Base-by-base conservation (phyloP, 2,888 invertebrate species). In the Liodrosophila aerea region DNA sequence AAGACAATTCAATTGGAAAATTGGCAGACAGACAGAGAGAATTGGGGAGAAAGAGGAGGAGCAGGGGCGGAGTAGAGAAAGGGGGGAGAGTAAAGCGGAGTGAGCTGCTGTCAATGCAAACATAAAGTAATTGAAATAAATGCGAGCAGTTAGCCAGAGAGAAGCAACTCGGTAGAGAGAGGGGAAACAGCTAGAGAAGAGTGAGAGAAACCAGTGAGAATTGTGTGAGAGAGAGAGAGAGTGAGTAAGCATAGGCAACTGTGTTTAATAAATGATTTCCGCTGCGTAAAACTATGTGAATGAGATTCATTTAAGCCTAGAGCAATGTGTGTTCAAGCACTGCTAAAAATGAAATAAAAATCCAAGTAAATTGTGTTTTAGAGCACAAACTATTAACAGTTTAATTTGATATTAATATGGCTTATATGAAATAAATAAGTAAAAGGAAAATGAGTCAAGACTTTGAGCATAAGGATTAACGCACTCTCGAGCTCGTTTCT, bases 1-100 rank as follows among this genome's bases (percentile, higher is more conserved):
- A 81, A 70, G 84, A 73, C 69, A 84, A 73, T 83, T 85, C 82
- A 82, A 81, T 80, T 80, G 82, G 84, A 85, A 82, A 82, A 82
- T 82, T 81, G 85, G 81, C 84, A 82, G 76, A 61, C 73, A 64
- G 63, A 59, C 33, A 63, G 58, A 51, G 53, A 56, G 47, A 36
- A 31, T 47, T 43, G 34, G 22, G 58, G 50, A 36, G 16, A 22
- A 30, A 33, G 22, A 53, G 7, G 30, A 29, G 31, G 9, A 30
- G 34, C 3, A 13, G 16, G 16, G 31, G 16, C 7, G 4, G 36
- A 37, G 18, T 1, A 30, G 29, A 27, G 29, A 36, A 36, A 29
- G 34, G 33, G 37, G 22, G 33, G 43, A 43, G 34, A 18, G 36
- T 15, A 18, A 7, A 30, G 29, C n/a, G 39, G 22, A 31, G 13